Conservation (phyloP, 2,888 invertebrate species). For the Mimumesa dahlbomi region DNA sequence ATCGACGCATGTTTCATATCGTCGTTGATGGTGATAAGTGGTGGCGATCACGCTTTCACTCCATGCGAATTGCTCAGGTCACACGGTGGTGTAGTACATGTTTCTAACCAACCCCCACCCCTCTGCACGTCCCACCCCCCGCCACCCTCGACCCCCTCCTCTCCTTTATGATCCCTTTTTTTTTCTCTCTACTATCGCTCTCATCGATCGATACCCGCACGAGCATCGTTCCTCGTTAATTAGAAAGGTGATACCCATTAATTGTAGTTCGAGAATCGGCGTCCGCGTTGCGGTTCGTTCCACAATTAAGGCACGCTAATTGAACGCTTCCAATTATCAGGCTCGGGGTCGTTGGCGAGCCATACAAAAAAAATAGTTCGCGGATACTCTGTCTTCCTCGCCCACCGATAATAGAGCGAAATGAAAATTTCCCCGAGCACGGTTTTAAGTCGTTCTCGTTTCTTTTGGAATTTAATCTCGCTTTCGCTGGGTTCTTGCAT, state of each 20-base stretch:
- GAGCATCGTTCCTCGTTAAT: slow-evolving; percentile 71
- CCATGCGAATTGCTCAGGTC: slow-evolving; percentile 16
- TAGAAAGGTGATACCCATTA: slow-evolving; percentile 75
- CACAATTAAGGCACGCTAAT: slow-evolving; percentile 76
- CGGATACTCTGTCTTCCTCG: slow-evolving; percentile 2
- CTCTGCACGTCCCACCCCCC: too few species aligned
- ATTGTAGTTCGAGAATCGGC: slow-evolving; percentile 73
- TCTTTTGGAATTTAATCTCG: too few species aligned
- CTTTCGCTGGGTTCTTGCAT: too few species aligned
- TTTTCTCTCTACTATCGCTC: slow-evolving; percentile 39
- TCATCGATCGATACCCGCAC: slow-evolving; percentile 57
- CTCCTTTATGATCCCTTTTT: slow-evolving; percentile 31
- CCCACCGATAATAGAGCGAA: background rate
- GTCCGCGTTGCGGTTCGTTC: slow-evolving; percentile 65
- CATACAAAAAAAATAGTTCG: slow-evolving; percentile 20
- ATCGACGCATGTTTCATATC: slow-evolving; percentile 34
- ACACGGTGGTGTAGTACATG: background rate
- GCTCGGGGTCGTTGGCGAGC: slow-evolving; percentile 26
- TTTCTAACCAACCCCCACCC: slow-evolving; percentile 8
- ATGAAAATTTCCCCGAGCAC: too few species aligned
- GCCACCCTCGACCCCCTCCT: background rate
- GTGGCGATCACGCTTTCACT: slow-evolving; percentile 21
- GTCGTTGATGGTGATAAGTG: slow-evolving; percentile 38
- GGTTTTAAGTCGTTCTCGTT: too few species aligned
- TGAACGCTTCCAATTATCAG: slow-evolving; percentile 77